A percentile compares a stretch with the other conserved stretches of the same genome.
Conservation (phyloP, 2,797 vertebrate species). For the Ctenochaetus hawaiiensis region DNA sequence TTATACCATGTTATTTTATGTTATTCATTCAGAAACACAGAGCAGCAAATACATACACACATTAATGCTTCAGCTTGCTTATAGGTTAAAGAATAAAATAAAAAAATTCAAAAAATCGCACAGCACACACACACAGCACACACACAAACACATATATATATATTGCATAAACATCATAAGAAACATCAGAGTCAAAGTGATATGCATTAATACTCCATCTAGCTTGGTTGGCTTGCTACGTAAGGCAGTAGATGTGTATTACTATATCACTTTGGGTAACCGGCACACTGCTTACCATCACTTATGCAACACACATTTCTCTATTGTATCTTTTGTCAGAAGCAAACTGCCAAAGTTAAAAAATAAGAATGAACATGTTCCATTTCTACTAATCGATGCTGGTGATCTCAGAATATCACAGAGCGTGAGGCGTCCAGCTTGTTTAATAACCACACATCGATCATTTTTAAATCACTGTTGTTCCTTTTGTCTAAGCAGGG, state of each 20-base stretch:
- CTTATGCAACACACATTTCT: constrained; percentile 47
- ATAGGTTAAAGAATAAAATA: constrained; percentile 31
- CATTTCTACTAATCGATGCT: constrained; percentile 1
- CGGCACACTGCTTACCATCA: constrained; percentile 90
- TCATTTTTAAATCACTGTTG: constrained; percentile 12
- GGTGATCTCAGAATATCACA: neutral
- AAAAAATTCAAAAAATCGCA: constrained; percentile 28
- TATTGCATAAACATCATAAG: constrained; percentile 75
- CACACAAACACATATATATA: constrained; percentile 82
- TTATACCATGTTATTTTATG: constrained; percentile 99
- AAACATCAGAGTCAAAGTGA: constrained; percentile 91
- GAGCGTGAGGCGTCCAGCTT: constrained; percentile 11
- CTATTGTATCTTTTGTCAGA: constrained; percentile 16
- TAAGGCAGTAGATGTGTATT: constrained; percentile 96
- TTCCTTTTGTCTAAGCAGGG: constrained; percentile 23
- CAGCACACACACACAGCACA: constrained; percentile 70
- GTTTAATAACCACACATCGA: constrained; percentile 32
- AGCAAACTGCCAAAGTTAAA: constrained; percentile 22
- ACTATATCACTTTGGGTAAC: constrained; percentile 98
- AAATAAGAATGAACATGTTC: constrained; percentile 9
- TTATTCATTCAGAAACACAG: constrained; percentile 92
- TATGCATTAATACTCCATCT: constrained; percentile 96
- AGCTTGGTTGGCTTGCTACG: constrained; percentile 85
- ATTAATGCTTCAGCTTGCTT: constrained; percentile 61
- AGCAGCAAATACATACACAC: constrained; percentile 76